Percentiles rank a stretch among this genome's conserved stretches.
Evolutionary conservation across 2,797 vertebrate genomes (phyloP).

Genomic region (Acipenser oxyrinchus): DNA sequence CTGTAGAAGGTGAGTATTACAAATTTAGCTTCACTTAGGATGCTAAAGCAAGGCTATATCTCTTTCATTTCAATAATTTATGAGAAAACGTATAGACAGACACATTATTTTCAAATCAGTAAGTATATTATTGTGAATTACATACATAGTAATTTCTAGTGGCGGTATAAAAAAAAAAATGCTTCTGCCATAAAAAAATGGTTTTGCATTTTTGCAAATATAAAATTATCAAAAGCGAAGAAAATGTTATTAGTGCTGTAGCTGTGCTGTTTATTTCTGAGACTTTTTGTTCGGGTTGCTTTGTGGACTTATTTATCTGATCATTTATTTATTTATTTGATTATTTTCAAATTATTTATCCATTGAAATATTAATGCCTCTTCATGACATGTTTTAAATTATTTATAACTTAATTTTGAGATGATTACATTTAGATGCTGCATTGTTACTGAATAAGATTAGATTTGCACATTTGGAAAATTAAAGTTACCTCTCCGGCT

Average conservation of each 20-base stretch:
- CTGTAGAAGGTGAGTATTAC: conserved; percentile 49
- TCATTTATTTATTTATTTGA: conserved; percentile 99
- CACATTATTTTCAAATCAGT: conserved; percentile 51
- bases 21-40: conserved; percentile 34
- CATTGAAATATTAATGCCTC: conserved; percentile 98
- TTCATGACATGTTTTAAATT: conserved; percentile 95
- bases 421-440: conserved; percentile 97
- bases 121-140: conserved; percentile 45
- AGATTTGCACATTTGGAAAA: conserved; percentile 80
- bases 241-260: conserved; percentile 63
- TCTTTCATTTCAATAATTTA: conserved; percentile 48
- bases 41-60: conserved; percentile 38
- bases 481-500: conserved; percentile 85
- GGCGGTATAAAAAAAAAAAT: conserved; percentile 40
- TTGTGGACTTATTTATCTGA: conserved; percentile 89
- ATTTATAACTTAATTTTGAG: conserved; percentile 99
- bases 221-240: conserved; percentile 65
- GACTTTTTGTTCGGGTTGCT: conserved; percentile 74
- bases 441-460: conserved; percentile 86
- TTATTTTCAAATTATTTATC: conserved; percentile 99
- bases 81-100: conserved; percentile 33
- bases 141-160: conserved; percentile 48
- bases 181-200: conserved; percentile 51
- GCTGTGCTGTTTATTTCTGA: conserved; percentile 68
- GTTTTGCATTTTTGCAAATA: conserved; percentile 66